Evolutionary conservation across 2,797 vertebrate species (phyloP), one percentile per base, ranked within the genome.

Genomic region (Phoebastria nigripes): DNA sequence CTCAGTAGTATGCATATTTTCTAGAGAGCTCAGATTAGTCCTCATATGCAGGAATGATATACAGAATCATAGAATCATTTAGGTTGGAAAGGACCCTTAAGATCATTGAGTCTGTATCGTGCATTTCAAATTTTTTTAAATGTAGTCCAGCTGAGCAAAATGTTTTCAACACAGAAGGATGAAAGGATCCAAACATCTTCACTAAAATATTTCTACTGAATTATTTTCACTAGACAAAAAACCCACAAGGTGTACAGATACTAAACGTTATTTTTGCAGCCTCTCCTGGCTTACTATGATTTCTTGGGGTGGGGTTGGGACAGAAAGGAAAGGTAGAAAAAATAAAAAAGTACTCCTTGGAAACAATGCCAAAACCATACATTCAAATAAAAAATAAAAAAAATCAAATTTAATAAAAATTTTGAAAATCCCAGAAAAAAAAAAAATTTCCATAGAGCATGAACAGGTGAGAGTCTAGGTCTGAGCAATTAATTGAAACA

Each of bases 231-330:
- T 21, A 33, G 33, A 62, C 12, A 52, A 78, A 85, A 44, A 35
- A 0, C 0, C 5, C 54, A 72, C 4, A 24, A 67, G 19, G 3
- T 22, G 4, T 26, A 41, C 3, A 26, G 49, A 19, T 37, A 76
- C 15, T 20, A 63, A 62, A 33, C 0, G 1, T 52, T 33, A 42
- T 31, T 67, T 69, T 54, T 74, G 35, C 19, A 89, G 44, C 19
- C 16, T 58, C 35, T 62, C 21, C 13, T 77, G 47, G 33, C 55
- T 42, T 15, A 70, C 29, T 41, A 1, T 22, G 22, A 35, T 70
- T 84, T 89, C 26, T 51, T 80, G 22, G 15, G 54, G 65, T 42
- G 7, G 8, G 5, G 3, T 5, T 35, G 33, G 51, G 24, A 65
- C 4, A 65, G 54, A 82, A 70, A 44, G 18, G 8, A 72, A 77